Conservation (phyloP, 1,140 invertebrate species). For the Trachymyrmex cornetzi region DNA sequence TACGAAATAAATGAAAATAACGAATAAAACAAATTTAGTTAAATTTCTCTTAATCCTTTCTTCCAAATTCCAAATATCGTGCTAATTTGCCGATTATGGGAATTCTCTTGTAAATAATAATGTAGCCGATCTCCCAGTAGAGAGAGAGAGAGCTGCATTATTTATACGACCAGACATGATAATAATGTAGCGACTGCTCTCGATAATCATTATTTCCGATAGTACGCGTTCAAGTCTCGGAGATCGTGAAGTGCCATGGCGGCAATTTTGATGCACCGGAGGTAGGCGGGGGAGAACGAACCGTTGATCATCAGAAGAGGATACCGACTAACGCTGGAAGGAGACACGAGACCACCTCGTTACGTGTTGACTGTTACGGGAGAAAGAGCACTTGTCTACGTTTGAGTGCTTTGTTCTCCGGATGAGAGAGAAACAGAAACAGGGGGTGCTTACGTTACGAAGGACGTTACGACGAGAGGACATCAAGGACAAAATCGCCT, state of each 20-base stretch:
- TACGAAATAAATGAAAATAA: neutral
- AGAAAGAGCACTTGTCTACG: conserved; percentile 72
- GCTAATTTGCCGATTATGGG: neutral
- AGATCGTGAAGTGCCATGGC: neutral
- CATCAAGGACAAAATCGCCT: conserved; percentile 42
- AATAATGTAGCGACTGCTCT: neutral
- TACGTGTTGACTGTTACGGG: conserved; percentile 71
- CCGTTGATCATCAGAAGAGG: conserved; percentile 10
- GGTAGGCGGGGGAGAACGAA: neutral
- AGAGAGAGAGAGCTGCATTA: neutral
- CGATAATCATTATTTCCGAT: conserved; percentile 25
- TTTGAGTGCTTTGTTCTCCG: conserved; percentile 72
- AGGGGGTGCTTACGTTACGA: conserved; percentile 40
- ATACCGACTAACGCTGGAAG: conserved; percentile 17
- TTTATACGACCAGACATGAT: neutral
- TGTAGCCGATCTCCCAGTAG: neutral
- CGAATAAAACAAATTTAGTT: neutral
- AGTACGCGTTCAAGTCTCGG: neutral
- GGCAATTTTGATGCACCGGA: conserved; percentile 28
- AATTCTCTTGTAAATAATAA: conserved; percentile 10
- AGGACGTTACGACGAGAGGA: conserved; percentile 54
- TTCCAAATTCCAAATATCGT: neutral
- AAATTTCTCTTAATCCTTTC: neutral
- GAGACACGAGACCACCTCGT: conserved; percentile 72
- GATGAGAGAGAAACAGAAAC: neutral